Evolutionary conservation across 2,888 invertebrate species (phyloP).

Genomic region (Sipha maydis): DNA sequence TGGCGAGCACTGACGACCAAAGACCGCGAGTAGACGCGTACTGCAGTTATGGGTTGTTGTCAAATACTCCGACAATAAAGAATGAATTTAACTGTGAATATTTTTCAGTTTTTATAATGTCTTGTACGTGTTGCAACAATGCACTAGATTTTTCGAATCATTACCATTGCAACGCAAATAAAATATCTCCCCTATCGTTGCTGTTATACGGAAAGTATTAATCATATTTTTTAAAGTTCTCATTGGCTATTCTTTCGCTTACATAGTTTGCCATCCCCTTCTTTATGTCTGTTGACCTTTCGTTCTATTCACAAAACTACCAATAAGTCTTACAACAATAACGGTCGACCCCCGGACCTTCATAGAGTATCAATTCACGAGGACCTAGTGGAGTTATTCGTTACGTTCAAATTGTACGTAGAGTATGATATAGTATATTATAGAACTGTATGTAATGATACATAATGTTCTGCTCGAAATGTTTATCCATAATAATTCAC

Average conservation of each 20-base stretch:
- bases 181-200: neutral
- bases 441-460: neutral
- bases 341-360: constrained; percentile 4
- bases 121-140: neutral
- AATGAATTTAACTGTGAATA: constrained; percentile 29
- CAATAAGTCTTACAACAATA: constrained; percentile 50
- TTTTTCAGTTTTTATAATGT: constrained; percentile 30
- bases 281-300: constrained; percentile 52
- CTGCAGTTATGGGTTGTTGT: neutral
- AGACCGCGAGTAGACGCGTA: constrained; percentile 7
- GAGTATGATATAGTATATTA: constrained; percentile 28
- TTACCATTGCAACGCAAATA: constrained; percentile 10
- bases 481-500: constrained; percentile 6
- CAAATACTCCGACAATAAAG: neutral
- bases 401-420: neutral
- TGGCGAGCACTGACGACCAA: constrained; percentile 48
- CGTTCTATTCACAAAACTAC: constrained; percentile 43
- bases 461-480: neutral
- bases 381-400: constrained; percentile 22
- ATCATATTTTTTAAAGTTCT: constrained; percentile 19
- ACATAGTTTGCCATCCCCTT: constrained; percentile 13
- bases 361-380: constrained; percentile 30
- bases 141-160: constrained; percentile 42
- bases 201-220: neutral
- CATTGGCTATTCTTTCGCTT: neutral